Conservation (phyloP, 2,113 vertebrate species). For the Progne subis region DNA sequence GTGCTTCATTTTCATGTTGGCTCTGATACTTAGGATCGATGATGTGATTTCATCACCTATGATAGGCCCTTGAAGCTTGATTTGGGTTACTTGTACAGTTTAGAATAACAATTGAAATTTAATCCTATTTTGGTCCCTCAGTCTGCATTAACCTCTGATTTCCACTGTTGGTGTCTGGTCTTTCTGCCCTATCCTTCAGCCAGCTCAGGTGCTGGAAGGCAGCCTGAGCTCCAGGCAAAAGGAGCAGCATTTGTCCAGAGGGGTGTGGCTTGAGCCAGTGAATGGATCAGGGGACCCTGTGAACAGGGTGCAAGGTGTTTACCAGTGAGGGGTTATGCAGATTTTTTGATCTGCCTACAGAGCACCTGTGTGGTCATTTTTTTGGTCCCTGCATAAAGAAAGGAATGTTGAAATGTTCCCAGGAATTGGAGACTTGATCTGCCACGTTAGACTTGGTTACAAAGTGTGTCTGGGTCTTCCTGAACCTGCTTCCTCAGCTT, state of each 20-base stretch:
- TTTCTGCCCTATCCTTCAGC: not conserved
- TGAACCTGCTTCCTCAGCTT: not conserved
- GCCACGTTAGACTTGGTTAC: not conserved
- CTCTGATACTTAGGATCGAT: not conserved
- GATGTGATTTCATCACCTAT: not conserved
- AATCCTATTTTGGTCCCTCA: not conserved
- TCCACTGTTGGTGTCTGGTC: not conserved
- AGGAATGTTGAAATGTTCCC: not conserved
- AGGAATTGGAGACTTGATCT: not conserved
- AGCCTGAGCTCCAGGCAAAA: not conserved
- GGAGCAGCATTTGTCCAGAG: not conserved
- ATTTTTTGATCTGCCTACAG: not conserved
- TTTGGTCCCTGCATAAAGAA: not conserved
- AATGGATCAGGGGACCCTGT: no score
- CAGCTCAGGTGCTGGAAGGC: not conserved
- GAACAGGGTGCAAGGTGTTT: not conserved
- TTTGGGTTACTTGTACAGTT: not conserved
- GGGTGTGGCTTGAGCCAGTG: not conserved
- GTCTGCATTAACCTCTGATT: not conserved
- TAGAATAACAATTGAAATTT: not conserved
- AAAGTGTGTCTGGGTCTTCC: not conserved
- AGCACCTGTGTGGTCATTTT: not conserved
- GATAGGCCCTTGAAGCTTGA: not conserved
- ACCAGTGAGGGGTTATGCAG: fast-evolving
- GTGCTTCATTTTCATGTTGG: not conserved